Conservation (phyloP, 2,888 invertebrate species). For the Crematogaster levior region DNA sequence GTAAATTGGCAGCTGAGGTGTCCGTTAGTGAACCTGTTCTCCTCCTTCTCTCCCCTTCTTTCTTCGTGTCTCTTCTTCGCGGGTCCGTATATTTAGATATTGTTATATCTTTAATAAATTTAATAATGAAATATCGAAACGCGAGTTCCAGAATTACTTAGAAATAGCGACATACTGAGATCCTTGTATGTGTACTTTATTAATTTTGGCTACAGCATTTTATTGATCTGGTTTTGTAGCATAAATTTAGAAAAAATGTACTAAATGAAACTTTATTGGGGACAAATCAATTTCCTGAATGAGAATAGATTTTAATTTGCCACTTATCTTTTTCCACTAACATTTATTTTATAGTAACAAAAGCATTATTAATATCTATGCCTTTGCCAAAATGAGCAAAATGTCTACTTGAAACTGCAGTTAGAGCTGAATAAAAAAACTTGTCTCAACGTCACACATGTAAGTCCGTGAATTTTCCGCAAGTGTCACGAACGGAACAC, state of each 20-base stretch:
- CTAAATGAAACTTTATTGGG: neutral
- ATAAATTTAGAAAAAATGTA: neutral
- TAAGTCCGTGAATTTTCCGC: neutral
- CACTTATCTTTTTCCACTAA: neutral
- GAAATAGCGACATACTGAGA: neutral
- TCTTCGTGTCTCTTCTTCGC: neutral
- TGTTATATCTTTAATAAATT: constrained; percentile 41
- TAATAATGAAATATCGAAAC: constrained; percentile 46
- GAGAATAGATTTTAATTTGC: neutral
- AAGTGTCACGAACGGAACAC: constrained; percentile 26
- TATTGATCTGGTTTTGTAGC: neutral
- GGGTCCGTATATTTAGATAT: constrained; percentile 48
- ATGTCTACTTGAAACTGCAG: neutral
- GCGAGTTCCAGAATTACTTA: neutral
- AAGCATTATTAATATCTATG: neutral
- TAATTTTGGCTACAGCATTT: neutral
- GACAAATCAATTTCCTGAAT: neutral
- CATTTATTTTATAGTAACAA: neutral
- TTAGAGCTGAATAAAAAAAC: neutral
- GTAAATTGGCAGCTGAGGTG: constrained; percentile 80
- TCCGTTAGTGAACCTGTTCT: constrained; percentile 76
- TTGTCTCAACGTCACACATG: neutral
- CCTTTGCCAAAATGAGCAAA: too few species aligned
- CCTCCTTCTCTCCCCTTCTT: constrained; percentile 32
- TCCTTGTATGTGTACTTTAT: neutral